Conservation (phyloP, 2,113 vertebrate species). For the Eulemur macaco region DNA sequence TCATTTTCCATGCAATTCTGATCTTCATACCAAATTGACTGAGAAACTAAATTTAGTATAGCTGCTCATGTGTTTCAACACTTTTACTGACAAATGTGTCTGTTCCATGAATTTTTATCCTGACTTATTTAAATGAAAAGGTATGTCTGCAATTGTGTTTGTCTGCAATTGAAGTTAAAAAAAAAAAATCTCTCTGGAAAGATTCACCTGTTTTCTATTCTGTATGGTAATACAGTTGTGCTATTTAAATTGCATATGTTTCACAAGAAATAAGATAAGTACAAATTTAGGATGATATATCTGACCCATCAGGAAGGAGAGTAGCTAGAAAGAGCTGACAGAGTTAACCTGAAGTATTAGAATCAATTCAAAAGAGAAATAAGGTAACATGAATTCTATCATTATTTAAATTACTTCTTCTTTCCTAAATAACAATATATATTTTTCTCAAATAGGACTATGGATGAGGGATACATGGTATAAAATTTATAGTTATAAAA, state of each 20-base stretch:
- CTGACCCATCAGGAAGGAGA: background rate
- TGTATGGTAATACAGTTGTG: background rate
- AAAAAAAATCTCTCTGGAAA: background rate
- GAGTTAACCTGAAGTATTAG: background rate
- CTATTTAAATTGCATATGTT: background rate
- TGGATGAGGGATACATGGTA: background rate
- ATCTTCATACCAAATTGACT: background rate
- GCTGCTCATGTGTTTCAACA: background rate
- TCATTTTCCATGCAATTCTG: background rate
- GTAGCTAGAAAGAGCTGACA: background rate
- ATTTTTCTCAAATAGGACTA: background rate
- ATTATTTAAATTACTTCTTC: background rate
- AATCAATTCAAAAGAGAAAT: background rate
- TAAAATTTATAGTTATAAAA: background rate
- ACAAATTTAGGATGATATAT: background rate
- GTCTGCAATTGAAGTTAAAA: background rate
- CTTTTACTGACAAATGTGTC: background rate
- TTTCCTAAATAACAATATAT: background rate
- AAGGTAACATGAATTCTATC: background rate
- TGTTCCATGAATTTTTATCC: background rate
- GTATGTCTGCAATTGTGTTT: too few species aligned
- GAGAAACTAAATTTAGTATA: background rate
- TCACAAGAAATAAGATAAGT: background rate
- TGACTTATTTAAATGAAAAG: conserved; percentile 1
- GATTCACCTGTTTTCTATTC: background rate